A percentile compares a stretch with the other conserved stretches of the same genome.
Evolutionary conservation across 2,888 invertebrate species (phyloP).

Genomic region (Xestobium rufovillosum): DNA sequence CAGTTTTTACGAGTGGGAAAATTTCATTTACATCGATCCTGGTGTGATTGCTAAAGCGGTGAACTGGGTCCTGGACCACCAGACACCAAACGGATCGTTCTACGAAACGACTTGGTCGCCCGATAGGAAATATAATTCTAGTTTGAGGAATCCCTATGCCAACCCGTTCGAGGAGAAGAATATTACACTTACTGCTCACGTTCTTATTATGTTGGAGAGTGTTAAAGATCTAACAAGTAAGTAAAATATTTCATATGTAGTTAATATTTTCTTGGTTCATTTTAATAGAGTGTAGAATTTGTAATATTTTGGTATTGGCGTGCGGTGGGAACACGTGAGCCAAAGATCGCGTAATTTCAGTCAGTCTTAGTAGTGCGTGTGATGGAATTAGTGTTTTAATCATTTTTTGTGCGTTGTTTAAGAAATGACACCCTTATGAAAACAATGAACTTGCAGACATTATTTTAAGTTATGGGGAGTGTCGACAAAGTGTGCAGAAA

Average conservation of each 20-base stretch:
- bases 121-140: slow-evolving; percentile 80
- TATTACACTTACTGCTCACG: slow-evolving; percentile 88
- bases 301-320: no score
- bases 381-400: no score
- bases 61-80: slow-evolving; percentile 78
- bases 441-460: no score
- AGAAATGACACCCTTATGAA: no score
- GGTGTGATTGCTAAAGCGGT: slow-evolving; percentile 78
- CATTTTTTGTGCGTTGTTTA: no score
- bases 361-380: no score
- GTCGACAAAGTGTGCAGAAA: no score
- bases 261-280: no score
- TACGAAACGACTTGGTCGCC: slow-evolving; percentile 82
- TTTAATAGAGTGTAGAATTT: no score
- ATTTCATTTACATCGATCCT: slow-evolving; percentile 89
- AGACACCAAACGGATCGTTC: slow-evolving; percentile 79
- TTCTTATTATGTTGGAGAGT: slow-evolving; percentile 76
- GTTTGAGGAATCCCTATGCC: slow-evolving; percentile 49
- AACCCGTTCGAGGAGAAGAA: slow-evolving; percentile 60
- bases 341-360: no score
- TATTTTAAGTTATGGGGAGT: no score
- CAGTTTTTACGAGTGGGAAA: slow-evolving; percentile 95
- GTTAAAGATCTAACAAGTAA: slow-evolving; percentile 66
- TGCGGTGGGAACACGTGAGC: no score
- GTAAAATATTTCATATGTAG: slow-evolving; percentile 19